These are phyloP conservation scores for Patagioenas fasciata DNA, from an alignment of 2,113 vertebrate species.

Conservation along the genomic window DNA sequence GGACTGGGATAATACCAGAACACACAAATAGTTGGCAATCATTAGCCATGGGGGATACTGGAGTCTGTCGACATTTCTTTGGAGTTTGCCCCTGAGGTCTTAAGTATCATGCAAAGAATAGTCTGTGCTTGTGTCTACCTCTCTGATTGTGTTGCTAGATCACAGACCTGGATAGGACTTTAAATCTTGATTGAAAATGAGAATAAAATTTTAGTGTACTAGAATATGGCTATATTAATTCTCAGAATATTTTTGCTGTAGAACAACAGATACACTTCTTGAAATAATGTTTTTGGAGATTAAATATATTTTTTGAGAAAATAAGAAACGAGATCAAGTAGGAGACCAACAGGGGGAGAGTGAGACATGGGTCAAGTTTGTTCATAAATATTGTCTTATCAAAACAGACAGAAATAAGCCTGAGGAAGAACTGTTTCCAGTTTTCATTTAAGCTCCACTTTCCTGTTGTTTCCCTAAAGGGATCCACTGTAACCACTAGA, in stretches of 20 bases:
- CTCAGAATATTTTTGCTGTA: not conserved
- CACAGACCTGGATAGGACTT: not conserved
- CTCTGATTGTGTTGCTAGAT: not conserved
- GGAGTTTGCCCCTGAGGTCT: not conserved
- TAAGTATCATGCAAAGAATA: not conserved
- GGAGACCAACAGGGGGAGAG: not conserved
- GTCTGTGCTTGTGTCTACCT: not conserved
- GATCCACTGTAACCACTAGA: not conserved
- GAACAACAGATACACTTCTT: not conserved
- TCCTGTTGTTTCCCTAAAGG: not conserved
- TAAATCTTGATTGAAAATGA: not conserved
- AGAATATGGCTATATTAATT: not conserved
- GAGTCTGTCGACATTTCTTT: not conserved
- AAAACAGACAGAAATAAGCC: not conserved
- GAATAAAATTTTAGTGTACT: not conserved
- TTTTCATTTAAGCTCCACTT: not conserved
- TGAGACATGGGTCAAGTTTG: not conserved
- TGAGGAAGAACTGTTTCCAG: not conserved
- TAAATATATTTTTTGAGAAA: not conserved
- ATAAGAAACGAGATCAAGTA: not conserved
- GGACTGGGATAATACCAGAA: not conserved
- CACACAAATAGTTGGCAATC: not conserved
- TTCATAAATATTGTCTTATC: not conserved
- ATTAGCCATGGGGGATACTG: not conserved
- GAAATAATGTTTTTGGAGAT: not conserved